Conservation (phyloP, 2,888 invertebrate genomes). For the Sympetrum striolatum region DNA sequence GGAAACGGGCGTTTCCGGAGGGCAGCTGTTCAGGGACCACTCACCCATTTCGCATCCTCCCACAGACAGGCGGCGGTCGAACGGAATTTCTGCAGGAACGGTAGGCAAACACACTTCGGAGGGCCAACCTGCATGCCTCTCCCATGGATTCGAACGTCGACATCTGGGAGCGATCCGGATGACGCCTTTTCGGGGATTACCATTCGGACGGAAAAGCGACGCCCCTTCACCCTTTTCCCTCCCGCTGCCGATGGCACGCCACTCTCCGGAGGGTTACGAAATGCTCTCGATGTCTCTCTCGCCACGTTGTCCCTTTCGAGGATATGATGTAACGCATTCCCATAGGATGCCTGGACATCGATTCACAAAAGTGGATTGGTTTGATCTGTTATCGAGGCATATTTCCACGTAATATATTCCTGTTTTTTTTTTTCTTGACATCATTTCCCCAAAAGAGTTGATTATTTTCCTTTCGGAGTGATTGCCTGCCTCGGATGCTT, state of each 20-base stretch:
- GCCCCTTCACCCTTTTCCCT: not conserved
- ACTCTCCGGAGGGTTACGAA: too few species aligned
- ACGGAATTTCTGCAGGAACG: not conserved
- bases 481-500: too few species aligned
- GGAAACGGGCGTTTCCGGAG: not conserved
- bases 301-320: too few species aligned
- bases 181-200: not conserved
- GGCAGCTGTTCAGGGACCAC: not conserved
- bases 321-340: too few species aligned
- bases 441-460: too few species aligned
- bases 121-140: not conserved
- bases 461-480: too few species aligned
- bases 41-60: constrained; percentile 36
- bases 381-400: too few species aligned
- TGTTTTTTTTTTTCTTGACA: too few species aligned
- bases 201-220: not conserved
- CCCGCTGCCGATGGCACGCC: not conserved
- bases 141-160: not conserved
- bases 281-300: too few species aligned
- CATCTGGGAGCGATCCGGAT: not conserved
- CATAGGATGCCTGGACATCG: too few species aligned
- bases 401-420: too few species aligned
- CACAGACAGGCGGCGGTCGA: constrained; percentile 13
- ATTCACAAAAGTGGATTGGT: too few species aligned
- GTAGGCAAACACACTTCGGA: constrained; percentile 27